These are phyloP conservation scores for Miichthys miiuy DNA, from an alignment of 2,797 vertebrate genomes.

Conservation along the genomic window DNA sequence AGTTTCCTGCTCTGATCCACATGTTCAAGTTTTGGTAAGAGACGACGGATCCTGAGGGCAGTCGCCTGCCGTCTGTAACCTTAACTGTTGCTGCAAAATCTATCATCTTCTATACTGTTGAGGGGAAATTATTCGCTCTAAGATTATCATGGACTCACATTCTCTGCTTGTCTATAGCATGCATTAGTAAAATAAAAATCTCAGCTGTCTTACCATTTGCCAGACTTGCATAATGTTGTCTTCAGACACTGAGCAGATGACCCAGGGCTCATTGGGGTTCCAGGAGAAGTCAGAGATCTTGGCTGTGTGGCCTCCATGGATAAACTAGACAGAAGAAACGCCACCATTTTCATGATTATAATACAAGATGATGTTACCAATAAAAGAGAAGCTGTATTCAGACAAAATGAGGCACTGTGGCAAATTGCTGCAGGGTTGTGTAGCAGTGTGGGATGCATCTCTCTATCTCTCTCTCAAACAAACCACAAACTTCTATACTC, in stretches of 20 bases:
- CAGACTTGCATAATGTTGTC: slow-evolving; percentile 99
- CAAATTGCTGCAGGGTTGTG: too few relatives aligned
- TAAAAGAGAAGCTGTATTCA: not conserved
- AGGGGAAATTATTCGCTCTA: not conserved
- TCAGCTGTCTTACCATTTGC: slow-evolving; percentile 89
- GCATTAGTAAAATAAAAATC: not conserved
- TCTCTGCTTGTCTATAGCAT: not conserved
- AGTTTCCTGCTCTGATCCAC: slow-evolving; percentile 2
- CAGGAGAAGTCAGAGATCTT: slow-evolving; percentile 98
- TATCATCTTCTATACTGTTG: not conserved
- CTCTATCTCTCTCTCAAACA: too few relatives aligned
- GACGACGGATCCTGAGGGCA: not conserved
- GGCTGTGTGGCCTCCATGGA: slow-evolving; percentile 95
- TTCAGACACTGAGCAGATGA: slow-evolving; percentile 97
- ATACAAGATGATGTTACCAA: not conserved
- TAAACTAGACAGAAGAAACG: slow-evolving; percentile 84
- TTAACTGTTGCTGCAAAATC: not conserved
- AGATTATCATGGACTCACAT: not conserved
- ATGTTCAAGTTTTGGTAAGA: not conserved
- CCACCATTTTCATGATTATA: not conserved
- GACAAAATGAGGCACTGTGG: too few relatives aligned
- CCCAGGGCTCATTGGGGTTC: slow-evolving; percentile 97
- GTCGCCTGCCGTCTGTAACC: not conserved
- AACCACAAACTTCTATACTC: too few relatives aligned
- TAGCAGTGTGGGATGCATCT: too few relatives aligned